Base-by-base conservation (phyloP, 2,113 vertebrate genomes). In the Syrmaticus mikado region DNA sequence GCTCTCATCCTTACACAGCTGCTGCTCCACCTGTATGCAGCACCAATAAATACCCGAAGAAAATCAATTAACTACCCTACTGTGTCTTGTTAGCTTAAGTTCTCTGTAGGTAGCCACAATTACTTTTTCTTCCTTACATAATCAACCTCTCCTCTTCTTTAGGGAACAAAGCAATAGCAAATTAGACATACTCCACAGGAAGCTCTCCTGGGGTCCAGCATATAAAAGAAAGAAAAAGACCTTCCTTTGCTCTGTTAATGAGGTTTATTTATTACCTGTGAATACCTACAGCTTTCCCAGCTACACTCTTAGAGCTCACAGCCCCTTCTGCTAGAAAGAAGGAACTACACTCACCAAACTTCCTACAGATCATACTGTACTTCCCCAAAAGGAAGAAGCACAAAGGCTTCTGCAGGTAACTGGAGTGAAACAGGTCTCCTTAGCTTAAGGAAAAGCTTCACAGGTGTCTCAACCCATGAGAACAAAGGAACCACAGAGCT, bases 391-490 rank as follows among this genome's bases (percentile, higher is more conserved):
- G 9, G 24, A 41, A 60, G 6, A 32, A 30, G 8, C 3, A 21
- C 0, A 1, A 30, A 32, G 17, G 16, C 19, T 66, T 20, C 36
- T 38, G 25, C 28, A 55, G 34, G 4, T 2, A 84, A 24, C 38
- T 17, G 4, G 3, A 72, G 13, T 7, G 53, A 60, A 75, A 18
- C 0, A 0, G 21, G 5, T 32, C 27, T 48, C 16, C 25, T 62
- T 30, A 40, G 7, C 57, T 91, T 64, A 78, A 61, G 81, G 45
- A 17, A 55, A 55, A 30, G 28, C 52, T 17, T 15, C 25, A 27
- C 50, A 52, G 48, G 22, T 14, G 50, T 14, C 24, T 14, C 24
- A 27, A 14, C 50, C 13, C 13, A 14, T 15, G 50, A 14, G 25
- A 52, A 52, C 50, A 27, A 4, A 14, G 8, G 52, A 53, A 28